Evolutionary conservation across 2,888 invertebrate species (phyloP).

Genomic region (Dynastes tityus): DNA sequence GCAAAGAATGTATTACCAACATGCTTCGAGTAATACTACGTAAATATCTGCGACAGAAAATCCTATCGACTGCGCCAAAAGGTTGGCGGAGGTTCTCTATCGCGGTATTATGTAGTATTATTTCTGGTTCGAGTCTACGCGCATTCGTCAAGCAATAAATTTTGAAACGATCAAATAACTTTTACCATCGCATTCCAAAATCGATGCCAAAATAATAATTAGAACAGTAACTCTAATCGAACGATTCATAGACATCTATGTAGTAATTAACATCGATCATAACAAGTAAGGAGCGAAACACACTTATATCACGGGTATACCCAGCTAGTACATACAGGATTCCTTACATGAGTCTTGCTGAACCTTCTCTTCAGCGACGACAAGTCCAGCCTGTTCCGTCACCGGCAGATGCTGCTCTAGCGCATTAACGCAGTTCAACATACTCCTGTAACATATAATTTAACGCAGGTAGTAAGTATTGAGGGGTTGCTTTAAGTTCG

Average conservation of each 20-base stretch:
- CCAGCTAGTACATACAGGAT: conserved; percentile 43
- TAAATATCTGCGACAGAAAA: not conserved
- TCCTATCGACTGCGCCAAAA: conserved; percentile 1
- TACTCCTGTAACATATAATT: conserved; percentile 82
- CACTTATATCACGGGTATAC: conserved; percentile 35
- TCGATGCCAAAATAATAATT: not conserved
- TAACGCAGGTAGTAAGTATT: conserved; percentile 19
- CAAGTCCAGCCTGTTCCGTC: conserved; percentile 84
- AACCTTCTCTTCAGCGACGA: conserved; percentile 85
- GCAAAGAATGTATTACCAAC: not conserved
- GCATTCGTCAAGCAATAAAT: conserved; percentile 10
- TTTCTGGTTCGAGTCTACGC: not conserved
- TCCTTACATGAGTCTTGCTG: conserved; percentile 87
- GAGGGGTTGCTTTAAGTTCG: not conserved
- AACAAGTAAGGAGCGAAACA: conserved; percentile 25
- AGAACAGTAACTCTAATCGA: not conserved
- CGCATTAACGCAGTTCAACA: conserved; percentile 96
- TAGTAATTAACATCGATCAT: conserved; percentile 24
- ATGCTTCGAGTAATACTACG: conserved; percentile 20
- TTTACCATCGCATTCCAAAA: conserved; percentile 13
- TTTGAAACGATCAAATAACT: not conserved
- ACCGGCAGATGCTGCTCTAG: conserved; percentile 90
- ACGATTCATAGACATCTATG: conserved; percentile 9
- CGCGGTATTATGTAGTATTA: not conserved
- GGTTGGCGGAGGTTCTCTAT: not conserved